Conservation (phyloP, 2,113 vertebrate species). For the Lampris incognitus region DNA sequence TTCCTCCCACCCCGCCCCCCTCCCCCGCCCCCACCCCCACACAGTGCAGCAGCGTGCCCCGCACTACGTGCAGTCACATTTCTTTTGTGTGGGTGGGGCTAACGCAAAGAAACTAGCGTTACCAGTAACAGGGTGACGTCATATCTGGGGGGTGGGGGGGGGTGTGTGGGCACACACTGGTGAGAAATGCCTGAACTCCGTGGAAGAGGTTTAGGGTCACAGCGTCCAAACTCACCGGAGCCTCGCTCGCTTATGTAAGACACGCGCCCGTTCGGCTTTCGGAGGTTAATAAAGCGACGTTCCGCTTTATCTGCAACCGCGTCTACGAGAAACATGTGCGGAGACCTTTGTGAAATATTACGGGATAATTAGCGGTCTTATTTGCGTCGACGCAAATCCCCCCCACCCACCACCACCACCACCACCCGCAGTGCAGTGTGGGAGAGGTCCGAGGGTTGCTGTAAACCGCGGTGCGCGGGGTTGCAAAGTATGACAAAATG, state of each 20-base stretch:
- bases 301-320: not conserved
- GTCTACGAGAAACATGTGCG: slow-evolving; percentile 29
- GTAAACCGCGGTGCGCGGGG: not conserved
- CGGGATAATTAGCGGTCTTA: not conserved
- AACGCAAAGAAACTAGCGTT: slow-evolving; percentile 62
- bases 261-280: not conserved
- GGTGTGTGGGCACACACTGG: slow-evolving; percentile 45
- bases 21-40: not conserved
- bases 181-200: slow-evolving; percentile 42
- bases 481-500: not conserved
- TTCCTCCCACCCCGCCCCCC: too few relatives aligned
- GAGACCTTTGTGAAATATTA: slow-evolving; percentile 1
- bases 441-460: not conserved
- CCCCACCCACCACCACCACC: too few relatives aligned
- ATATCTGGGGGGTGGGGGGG: slow-evolving; percentile 67
- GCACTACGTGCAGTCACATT: slow-evolving; percentile 66
- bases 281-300: slow-evolving; percentile 3
- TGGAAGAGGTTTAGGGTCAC: slow-evolving; percentile 10
- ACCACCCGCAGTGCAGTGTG: too few relatives aligned
- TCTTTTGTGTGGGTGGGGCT: slow-evolving; percentile 67
- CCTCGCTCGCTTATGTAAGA: slow-evolving; percentile 35
- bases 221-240: slow-evolving; percentile 20
- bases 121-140: slow-evolving; percentile 67
- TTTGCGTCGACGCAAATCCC: not conserved
- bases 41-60: slow-evolving; percentile 48